Base-by-base conservation (phyloP, 2,113 vertebrate genomes). In the Seriola aureovittata region DNA sequence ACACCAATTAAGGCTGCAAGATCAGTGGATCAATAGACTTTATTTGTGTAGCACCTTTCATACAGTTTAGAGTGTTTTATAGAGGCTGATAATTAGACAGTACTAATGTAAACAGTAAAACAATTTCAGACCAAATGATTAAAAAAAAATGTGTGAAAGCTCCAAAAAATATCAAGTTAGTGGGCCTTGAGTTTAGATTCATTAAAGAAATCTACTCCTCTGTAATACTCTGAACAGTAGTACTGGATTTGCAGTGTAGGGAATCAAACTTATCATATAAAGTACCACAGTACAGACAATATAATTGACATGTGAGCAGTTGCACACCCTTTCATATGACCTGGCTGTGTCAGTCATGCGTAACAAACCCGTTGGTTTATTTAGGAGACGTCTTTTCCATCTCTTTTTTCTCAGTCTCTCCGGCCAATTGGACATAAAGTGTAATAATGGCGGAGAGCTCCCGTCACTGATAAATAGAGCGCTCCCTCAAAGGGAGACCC, bases 381-480 rank as follows among this genome's bases (percentile, higher is more conserved):
- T 81, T 72, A 81, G 55, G 23, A 65, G 73, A 72, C 57, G 44
- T 88, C 75, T 72, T 44, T 29, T 76, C 75, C 21, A 0, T 65
- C 64, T 74, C 38, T 80, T 74, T 81, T 65, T 29, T 29, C 23
- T 76, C 58, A 63, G 58, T 67, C 84, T 85, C 60, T 89, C 62
- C 4, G 42, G 57, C 71, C 84, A 77, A 65, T 82, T 89, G 75
- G 82, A 88, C 36, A 23, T 75, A 67, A 87, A 90, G 77, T 8
- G 25, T 80, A 68, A 85, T 90, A 70, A 44, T n/a, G 70, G 73
- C 58, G 6, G 64, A 82, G 74, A 76, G 80, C 77, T 89, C 65
- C 74, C 44, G 16, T 77, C 76, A 84, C 78, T 62, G 85, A 89
- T 84, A 88, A 91, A 89, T 88, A 77, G 78, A 90, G 84, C 71